Evolutionary conservation across 2,888 invertebrate genomes (phyloP).

Genomic region (Ophion ventricosus): DNA sequence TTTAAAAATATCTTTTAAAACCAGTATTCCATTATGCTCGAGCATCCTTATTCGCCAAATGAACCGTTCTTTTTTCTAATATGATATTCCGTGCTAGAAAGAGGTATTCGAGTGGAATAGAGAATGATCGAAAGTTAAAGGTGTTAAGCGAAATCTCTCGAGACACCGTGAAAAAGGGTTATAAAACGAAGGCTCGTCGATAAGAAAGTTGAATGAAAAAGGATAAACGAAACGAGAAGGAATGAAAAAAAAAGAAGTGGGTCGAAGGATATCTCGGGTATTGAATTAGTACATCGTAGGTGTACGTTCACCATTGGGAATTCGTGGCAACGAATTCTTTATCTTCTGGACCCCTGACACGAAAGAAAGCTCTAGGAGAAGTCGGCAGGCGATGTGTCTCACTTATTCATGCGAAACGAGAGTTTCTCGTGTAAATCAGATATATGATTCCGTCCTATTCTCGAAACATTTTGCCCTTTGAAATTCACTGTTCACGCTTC

Average conservation of each 20-base stretch:
- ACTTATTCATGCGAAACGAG: conserved; percentile 61
- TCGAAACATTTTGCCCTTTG: background rate
- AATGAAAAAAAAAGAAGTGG: conserved; percentile 19
- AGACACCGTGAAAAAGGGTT: conserved; percentile 39
- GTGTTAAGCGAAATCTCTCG: conserved; percentile 2
- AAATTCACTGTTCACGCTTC: conserved; percentile 21
- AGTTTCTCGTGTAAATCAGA: conserved; percentile 53
- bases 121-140: conserved; percentile 15
- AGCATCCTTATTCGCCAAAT: too few species aligned
- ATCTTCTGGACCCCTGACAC: conserved; percentile 49
- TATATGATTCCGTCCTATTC: conserved; percentile 22
- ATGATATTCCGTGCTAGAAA: background rate
- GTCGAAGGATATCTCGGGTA: conserved; percentile 62
- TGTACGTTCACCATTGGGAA: conserved; percentile 62
- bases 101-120: background rate
- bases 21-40: too few species aligned
- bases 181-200: conserved; percentile 34
- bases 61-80: background rate
- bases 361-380: conserved; percentile 42
- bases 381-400: conserved; percentile 50
- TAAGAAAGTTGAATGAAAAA: conserved; percentile 51
- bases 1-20: too few species aligned
- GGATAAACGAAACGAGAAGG: conserved; percentile 37
- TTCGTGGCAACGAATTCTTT: conserved; percentile 60
- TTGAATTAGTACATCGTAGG: conserved; percentile 69